phyloP scores from a whole-genome alignment of 2,888 invertebrate species.

The Mactromeris polynyma region DNA sequence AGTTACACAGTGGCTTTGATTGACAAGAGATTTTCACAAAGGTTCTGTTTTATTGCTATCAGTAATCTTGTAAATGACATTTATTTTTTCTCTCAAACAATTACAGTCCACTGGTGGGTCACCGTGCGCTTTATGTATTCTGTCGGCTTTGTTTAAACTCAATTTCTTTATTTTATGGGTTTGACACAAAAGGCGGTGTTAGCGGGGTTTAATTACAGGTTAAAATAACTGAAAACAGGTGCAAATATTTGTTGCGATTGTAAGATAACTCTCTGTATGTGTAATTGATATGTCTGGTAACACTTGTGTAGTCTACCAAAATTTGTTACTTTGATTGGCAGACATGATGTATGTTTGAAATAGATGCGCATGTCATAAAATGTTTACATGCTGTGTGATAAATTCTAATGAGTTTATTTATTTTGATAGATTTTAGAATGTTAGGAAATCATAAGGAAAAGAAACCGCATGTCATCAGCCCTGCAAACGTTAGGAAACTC shows the following conservation, averaged over 20 bases:
- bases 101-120: background rate
- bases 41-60: background rate
- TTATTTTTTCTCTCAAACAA: background rate
- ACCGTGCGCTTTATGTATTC: background rate
- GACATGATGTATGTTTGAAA: background rate
- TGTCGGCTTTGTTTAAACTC: background rate
- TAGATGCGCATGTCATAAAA: background rate
- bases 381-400: background rate
- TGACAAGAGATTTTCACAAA: background rate
- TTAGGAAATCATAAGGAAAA: too few relatives aligned
- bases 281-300: conserved; percentile 1
- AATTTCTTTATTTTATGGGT: background rate
- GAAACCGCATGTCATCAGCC: too few relatives aligned
- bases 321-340: background rate
- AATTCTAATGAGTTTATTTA: background rate
- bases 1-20: background rate
- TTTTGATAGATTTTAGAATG: too few relatives aligned
- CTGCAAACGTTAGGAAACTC: too few relatives aligned
- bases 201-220: conserved; percentile 11
- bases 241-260: conserved; percentile 3
- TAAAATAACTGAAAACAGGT: conserved; percentile 15
- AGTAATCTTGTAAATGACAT: conserved; percentile 9
- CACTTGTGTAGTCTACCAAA: background rate
- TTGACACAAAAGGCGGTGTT: conserved; percentile 17
- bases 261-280: background rate